Conservation (phyloP, 2,113 vertebrate genomes). For the Crotalus horridus region DNA sequence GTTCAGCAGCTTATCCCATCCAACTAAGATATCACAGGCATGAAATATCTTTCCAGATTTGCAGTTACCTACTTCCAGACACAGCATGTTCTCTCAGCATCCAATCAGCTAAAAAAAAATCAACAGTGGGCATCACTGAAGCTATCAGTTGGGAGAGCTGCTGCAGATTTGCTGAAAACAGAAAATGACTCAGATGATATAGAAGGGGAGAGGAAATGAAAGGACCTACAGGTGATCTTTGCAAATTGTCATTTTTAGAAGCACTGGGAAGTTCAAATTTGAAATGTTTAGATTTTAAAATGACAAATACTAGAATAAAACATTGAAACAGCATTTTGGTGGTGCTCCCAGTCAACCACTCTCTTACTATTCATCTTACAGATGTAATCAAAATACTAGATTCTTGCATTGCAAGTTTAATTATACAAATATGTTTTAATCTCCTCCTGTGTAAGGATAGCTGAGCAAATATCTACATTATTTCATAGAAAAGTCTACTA, state of each 20-base stretch:
- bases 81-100: background rate
- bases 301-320: background rate
- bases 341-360: background rate
- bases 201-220: conserved; percentile 23
- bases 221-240: background rate
- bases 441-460: background rate
- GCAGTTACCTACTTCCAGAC: background rate
- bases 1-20: background rate
- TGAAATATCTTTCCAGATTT: background rate
- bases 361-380: background rate
- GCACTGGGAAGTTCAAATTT: fast-evolving
- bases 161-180: background rate
- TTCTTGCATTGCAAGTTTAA: conserved; percentile 6
- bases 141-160: background rate
- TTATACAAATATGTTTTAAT: conserved; percentile 21
- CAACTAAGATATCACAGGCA: background rate
- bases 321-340: fast-evolving
- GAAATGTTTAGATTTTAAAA: background rate
- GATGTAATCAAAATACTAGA: background rate
- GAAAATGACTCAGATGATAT: conserved; percentile 3
- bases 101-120: conserved; percentile 6
- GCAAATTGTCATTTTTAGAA: background rate
- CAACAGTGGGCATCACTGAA: fast-evolving
- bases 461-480: background rate
- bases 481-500: conserved; percentile 25